These are phyloP conservation scores for Salpingus planirostris DNA, from an alignment of 2,888 invertebrate genomes.

Conservation along the genomic window DNA sequence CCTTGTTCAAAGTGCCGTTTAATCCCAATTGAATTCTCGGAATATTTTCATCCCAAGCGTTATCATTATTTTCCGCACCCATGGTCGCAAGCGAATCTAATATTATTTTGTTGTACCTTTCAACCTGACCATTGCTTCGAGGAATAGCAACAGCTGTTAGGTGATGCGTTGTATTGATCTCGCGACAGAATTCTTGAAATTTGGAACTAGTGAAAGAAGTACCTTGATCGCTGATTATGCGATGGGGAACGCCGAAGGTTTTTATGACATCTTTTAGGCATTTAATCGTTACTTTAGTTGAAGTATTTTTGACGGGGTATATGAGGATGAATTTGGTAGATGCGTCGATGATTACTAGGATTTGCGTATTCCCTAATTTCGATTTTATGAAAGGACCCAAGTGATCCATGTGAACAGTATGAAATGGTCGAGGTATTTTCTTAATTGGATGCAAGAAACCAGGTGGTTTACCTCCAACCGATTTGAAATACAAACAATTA, in stretches of 20 bases:
- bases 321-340: constrained; percentile 4
- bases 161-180: not conserved
- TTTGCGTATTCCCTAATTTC: not conserved
- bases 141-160: not conserved
- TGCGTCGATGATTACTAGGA: constrained; percentile 3
- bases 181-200: not conserved
- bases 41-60: constrained; percentile 17
- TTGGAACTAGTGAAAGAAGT: not conserved
- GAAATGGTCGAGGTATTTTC: constrained; percentile 12
- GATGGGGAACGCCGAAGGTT: not conserved
- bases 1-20: constrained; percentile 15
- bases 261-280: not conserved
- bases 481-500: constrained; percentile 13
- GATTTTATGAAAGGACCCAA: constrained; percentile 14
- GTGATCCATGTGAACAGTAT: constrained; percentile 14
- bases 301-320: constrained; percentile 1
- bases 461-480: constrained; percentile 11
- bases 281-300: not conserved
- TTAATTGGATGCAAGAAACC: constrained; percentile 13
- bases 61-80: too few species aligned
- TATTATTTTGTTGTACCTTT: not conserved
- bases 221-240: not conserved
- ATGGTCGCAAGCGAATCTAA: not conserved
- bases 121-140: not conserved
- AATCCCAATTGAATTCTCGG: constrained; percentile 13